Base-by-base conservation (phyloP, 92 coral and sea anemone species). In the Blastomussa wellsi region DNA sequence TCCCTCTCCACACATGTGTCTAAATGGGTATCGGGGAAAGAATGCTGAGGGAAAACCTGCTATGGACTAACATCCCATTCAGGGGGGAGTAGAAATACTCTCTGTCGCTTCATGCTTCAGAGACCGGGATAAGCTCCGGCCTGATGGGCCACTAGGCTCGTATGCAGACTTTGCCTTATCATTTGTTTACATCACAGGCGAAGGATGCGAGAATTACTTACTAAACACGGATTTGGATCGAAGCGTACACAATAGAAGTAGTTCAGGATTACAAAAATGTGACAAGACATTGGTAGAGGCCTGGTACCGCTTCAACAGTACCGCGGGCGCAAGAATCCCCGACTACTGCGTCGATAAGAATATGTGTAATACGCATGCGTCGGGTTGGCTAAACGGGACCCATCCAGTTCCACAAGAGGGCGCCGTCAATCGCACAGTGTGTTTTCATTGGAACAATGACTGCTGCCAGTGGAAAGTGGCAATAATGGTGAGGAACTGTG, bases 401-500 rank as follows among this genome's bases (percentile, higher is more conserved):
- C 67, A 78, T 32, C 82, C 82, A 29, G 17, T 49, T 10, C 47
- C 35, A 4, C 68, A 78, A 52, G 82, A 78, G 82, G 72, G 82
- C 44, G 48, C 60, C 12, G 82, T 78, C 22, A 37, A 53, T 72
- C 82, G 82, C 66, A 53, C 47, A 0, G 71, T 78, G 37, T 78
- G 82, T 60, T 78, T 78, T 57, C 41, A 52, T 19, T 78, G 42
- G 47, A 8, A 2, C 8, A 24, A 1, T 10, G 14, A 33, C 39
- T 78, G 82, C 70, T 78, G 82, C 29, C n/a, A 0, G 41, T 78
- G 82, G 82, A 78, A 19, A 5, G 2, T 22, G n/a, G 49, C 67
- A 32, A 78, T 78, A 7, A 47, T n/a, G 69, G 48, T 60, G 32
- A 78, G 82, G 71, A 78, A 78, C 32, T 78, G 82, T 78, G 82